Base-by-base conservation (phyloP, 2,888 invertebrate species). In the Bhutanitis thaidina region DNA sequence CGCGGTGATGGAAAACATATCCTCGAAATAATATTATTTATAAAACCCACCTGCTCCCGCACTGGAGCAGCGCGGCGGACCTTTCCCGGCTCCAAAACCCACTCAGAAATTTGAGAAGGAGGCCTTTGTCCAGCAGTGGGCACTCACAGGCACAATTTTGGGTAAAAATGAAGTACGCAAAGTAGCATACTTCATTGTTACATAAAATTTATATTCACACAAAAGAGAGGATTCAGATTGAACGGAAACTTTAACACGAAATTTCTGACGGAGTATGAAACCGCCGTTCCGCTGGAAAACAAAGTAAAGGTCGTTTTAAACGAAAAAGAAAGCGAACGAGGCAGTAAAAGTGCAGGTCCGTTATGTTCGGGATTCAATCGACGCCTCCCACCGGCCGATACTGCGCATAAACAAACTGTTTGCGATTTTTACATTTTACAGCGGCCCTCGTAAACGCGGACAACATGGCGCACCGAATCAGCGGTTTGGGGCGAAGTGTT, bases 341-440 rank as follows among this genome's bases (percentile, higher is more conserved):
- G 75, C 75, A 75, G 71, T 79, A 76, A 78, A 75, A 72, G 70
- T 65, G 68, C 77, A 75, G 76, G 76, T 74, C 72, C 48, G 67
- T 76, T 77, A 77, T 70, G 74, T 69, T 56, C 60, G 59, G 67
- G 66, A 69, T 72, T 67, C 71, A 72, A 73, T 71, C 66, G 57
- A 49, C 61, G 64, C 69, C 69, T 68, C 71, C 72, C 74, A 68
- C 70, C 68, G 68, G n/a, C 47, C 53, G 48, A 45, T 64, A 66
- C 65, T 67, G 73, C 74, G 81, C 83, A 82, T 86, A 87, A 86
- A 87, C 84, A 86, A 86, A 84, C 83, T 77, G 78, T 86, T 86
- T 79, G 79, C 79, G 76, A 78, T 83, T 85, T 84, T 84, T 85
- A 81, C 81, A 80, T 65, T 82, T 82, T 79, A 83, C 83, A 85